phyloP scores from a whole-genome alignment of 2,113 vertebrate species.

The Bubo scandiacus region DNA sequence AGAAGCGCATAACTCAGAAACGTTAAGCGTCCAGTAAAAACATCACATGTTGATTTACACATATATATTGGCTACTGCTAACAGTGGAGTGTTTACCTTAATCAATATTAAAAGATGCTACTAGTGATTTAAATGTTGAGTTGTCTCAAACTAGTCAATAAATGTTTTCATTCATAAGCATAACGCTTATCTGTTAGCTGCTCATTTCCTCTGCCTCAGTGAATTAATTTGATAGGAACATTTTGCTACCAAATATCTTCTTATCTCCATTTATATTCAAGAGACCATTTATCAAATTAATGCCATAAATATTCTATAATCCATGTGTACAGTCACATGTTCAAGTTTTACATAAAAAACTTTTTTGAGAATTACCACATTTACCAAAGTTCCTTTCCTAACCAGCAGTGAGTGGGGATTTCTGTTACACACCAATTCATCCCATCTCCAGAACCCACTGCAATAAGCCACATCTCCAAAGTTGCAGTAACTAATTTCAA shows the following conservation, averaged over 20 bases:
- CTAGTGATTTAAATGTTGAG: conserved; percentile 67
- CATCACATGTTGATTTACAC: conserved; percentile 63
- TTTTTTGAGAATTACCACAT: fast-evolving
- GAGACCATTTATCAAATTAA: neutral
- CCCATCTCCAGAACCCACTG: neutral
- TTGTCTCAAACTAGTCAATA: conserved; percentile 33
- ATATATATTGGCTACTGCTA: conserved; percentile 58
- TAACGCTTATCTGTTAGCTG: neutral
- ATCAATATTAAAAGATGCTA: conserved; percentile 69
- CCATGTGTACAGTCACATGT: neutral
- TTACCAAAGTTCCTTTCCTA: neutral
- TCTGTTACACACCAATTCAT: neutral
- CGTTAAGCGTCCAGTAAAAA: conserved; percentile 69
- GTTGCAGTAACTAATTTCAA: neutral
- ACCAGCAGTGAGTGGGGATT: fast-evolving
- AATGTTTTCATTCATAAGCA: conserved; percentile 12
- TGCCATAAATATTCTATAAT: neutral
- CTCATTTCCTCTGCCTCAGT: neutral
- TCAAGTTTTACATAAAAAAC: neutral
- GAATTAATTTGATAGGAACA: neutral
- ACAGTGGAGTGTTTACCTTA: conserved; percentile 69
- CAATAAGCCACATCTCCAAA: neutral
- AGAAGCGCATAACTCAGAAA: conserved; percentile 71
- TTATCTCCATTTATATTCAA: neutral
- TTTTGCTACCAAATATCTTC: neutral